Evolutionary conservation across 2,888 invertebrate genomes (phyloP).

Genomic region (Plebejus melissa): DNA sequence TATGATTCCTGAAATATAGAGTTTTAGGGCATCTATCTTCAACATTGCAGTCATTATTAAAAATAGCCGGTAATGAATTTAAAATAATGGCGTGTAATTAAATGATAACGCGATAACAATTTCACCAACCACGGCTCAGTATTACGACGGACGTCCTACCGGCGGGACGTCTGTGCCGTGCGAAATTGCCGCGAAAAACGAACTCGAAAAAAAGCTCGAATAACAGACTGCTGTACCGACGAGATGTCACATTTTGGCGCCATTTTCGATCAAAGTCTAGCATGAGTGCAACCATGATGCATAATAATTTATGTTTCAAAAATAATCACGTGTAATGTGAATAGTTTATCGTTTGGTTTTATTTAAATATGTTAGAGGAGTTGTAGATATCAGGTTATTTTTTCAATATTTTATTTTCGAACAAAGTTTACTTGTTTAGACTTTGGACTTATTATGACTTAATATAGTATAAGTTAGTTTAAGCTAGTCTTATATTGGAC

Average conservation of each 20-base stretch:
- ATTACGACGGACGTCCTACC: conserved; percentile 58
- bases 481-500: not conserved
- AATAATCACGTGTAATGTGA: not conserved
- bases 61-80: conserved; percentile 35
- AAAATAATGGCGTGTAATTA: conserved; percentile 46
- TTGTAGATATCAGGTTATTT: not conserved
- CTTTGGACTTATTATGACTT: not conserved
- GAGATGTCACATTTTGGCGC: conserved; percentile 40
- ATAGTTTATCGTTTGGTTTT: not conserved
- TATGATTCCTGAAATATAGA: not conserved
- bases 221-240: conserved; percentile 35
- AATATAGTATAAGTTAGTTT: not conserved
- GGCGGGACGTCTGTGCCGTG: conserved; percentile 55
- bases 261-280: conserved; percentile 43
- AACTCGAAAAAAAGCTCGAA: conserved; percentile 47
- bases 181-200: conserved; percentile 48
- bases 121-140: conserved; percentile 52
- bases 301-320: conserved; percentile 39
- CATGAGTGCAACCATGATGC: conserved; percentile 47
- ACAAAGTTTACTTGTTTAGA: not conserved
- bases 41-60: conserved; percentile 30
- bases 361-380: not conserved
- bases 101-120: conserved; percentile 58
- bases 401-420: not conserved
- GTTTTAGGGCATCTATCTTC: not conserved